Percentiles rank a stretch among this genome's conserved stretches.
Conservation (phyloP, 2,797 vertebrate genomes). For the Anisognathus igniventris region DNA sequence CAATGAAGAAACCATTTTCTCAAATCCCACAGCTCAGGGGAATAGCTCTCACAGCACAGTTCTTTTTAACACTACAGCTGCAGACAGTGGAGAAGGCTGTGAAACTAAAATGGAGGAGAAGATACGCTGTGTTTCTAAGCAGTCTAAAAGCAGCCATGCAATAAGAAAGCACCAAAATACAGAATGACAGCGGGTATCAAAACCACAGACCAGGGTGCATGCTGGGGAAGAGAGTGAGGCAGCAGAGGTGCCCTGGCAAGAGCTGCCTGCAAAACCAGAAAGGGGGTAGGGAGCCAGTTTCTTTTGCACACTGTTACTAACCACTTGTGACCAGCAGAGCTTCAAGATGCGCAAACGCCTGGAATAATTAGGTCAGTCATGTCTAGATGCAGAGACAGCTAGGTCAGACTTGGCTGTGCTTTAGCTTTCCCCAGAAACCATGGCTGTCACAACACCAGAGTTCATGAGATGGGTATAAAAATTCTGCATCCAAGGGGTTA, state of each 20-base stretch:
- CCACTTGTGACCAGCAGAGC: not conserved
- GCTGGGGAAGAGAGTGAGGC: not conserved
- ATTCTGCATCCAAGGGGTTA: not conserved
- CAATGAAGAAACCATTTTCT: not conserved
- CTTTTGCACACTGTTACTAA: not conserved
- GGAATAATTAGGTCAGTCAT: conserved; percentile 16
- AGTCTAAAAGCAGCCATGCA: not conserved
- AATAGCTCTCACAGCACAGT: not conserved
- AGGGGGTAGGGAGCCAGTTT: not conserved
- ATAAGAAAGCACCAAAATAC: not conserved
- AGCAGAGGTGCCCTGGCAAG: not conserved
- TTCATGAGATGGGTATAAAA: not conserved
- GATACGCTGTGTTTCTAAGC: not conserved
- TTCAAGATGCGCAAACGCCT: not conserved
- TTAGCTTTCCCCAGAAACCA: not conserved
- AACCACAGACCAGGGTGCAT: not conserved
- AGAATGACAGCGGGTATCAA: not conserved
- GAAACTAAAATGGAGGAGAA: not conserved
- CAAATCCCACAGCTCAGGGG: not conserved
- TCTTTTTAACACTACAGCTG: not conserved
- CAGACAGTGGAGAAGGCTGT: not conserved
- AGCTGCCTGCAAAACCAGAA: not conserved
- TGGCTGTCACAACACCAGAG: not conserved
- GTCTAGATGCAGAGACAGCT: not conserved
- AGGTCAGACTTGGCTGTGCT: not conserved